These are phyloP conservation scores for Odontomachus brunneus DNA, from an alignment of 1,140 invertebrate species.

Conservation along the genomic window DNA sequence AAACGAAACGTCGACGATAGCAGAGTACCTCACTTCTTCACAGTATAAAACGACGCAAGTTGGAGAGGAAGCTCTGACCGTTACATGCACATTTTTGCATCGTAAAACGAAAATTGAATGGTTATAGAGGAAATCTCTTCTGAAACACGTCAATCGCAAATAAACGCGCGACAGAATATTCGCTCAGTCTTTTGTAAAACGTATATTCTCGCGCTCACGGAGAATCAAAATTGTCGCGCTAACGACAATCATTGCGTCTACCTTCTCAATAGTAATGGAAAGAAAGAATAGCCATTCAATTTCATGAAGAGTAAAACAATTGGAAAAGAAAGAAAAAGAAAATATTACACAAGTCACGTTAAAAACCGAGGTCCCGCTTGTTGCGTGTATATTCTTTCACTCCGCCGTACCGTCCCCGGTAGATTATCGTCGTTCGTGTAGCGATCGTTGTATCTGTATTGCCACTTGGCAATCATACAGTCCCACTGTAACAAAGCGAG, in stretches of 20 bases:
- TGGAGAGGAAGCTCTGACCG: background rate
- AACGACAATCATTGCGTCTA: too few relatives aligned
- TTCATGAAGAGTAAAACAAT: background rate
- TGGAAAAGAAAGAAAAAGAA: background rate
- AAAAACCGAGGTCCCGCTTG: constrained; percentile 41
- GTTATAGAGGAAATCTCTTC: background rate
- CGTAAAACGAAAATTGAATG: background rate
- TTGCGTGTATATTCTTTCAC: constrained; percentile 81
- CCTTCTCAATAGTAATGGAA: background rate
- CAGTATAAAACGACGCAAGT: background rate
- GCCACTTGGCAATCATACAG: constrained; percentile 86
- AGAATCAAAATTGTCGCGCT: background rate
- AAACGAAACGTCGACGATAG: background rate
- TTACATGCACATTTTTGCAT: background rate
- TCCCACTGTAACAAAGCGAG: constrained; percentile 86
- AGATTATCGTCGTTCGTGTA: constrained; percentile 66
- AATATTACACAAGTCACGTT: background rate
- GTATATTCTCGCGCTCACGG: constrained; percentile 2
- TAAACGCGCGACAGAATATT: background rate
- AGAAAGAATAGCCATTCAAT: too few relatives aligned
- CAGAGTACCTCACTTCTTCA: background rate
- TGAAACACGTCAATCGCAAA: background rate
- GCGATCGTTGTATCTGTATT: too few relatives aligned
- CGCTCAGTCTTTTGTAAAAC: constrained; percentile 67
- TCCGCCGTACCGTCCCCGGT: constrained; percentile 80